Evolutionary conservation across 2,888 invertebrate species (phyloP).

Genomic region (Calameuta pallipes): DNA sequence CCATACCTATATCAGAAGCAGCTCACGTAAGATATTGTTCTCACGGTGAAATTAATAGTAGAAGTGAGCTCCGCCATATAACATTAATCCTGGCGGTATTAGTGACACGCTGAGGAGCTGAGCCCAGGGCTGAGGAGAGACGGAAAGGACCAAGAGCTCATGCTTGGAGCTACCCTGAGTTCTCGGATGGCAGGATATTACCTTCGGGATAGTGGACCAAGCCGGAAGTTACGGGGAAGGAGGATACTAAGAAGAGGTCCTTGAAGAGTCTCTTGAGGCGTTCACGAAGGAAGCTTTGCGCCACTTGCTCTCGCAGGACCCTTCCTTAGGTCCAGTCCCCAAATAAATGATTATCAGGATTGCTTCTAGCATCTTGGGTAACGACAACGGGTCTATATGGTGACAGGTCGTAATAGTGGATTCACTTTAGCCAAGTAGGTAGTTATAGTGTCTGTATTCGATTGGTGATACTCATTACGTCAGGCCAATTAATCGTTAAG

Average conservation of each 20-base stretch:
- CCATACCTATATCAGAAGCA: background rate
- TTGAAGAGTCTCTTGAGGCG: slow-evolving; percentile 16
- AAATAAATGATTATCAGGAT: slow-evolving; percentile 43
- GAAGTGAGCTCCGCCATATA: slow-evolving; percentile 50
- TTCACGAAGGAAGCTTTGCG: slow-evolving; percentile 37
- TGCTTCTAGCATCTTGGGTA: slow-evolving; percentile 30
- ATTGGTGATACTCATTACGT: background rate
- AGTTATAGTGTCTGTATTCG: background rate
- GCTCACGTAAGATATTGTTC: slow-evolving; percentile 56
- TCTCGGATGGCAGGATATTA: slow-evolving; percentile 48
- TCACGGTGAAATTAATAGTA: slow-evolving; percentile 59
- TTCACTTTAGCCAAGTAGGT: background rate
- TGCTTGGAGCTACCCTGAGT: slow-evolving; percentile 32
- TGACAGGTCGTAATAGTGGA: background rate
- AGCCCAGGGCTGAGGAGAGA: slow-evolving; percentile 26
- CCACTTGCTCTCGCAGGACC: slow-evolving; percentile 18
- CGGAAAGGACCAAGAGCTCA: slow-evolving; percentile 31
- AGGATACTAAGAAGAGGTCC: slow-evolving; percentile 25
- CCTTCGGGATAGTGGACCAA: slow-evolving; percentile 33
- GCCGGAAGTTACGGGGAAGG: slow-evolving; percentile 34
- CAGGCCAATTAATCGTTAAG: no score
- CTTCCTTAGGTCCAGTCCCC: slow-evolving; percentile 29
- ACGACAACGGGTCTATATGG: slow-evolving; percentile 6
- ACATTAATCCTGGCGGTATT: slow-evolving; percentile 60
- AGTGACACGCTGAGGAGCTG: slow-evolving; percentile 46